phyloP scores from a whole-genome alignment of 2,113 vertebrate species.

The Hemiprocne comata region DNA sequence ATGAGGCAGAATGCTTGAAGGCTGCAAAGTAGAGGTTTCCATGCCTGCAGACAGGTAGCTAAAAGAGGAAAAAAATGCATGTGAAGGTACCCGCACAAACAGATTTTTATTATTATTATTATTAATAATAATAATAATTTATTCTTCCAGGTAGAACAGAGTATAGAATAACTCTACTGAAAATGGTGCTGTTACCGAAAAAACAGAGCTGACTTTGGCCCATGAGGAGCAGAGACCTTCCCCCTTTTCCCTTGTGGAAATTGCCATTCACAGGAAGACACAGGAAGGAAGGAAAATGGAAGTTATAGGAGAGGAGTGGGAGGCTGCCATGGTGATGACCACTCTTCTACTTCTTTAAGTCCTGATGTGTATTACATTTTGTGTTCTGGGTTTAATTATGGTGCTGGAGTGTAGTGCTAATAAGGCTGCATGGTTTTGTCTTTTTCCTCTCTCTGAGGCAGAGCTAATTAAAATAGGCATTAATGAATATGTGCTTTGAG shows the following conservation, averaged over 20 bases:
- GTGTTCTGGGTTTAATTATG: slow-evolving; percentile 25
- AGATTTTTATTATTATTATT: neutral
- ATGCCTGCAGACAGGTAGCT: neutral
- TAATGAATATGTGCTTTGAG: slow-evolving; percentile 56
- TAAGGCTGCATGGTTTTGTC: slow-evolving; percentile 1
- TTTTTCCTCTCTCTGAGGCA: slow-evolving; percentile 17
- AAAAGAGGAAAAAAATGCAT: neutral
- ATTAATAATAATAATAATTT: neutral
- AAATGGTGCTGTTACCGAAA: neutral
- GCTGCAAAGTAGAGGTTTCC: neutral
- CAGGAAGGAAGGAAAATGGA: neutral
- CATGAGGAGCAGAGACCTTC: neutral
- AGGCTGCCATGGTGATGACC: slow-evolving; percentile 5
- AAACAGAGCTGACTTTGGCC: neutral
- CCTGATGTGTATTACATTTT: neutral
- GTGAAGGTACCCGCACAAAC: neutral
- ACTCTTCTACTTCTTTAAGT: neutral
- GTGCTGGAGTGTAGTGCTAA: neutral
- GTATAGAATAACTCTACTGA: neutral
- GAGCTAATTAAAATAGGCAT: slow-evolving; percentile 53
- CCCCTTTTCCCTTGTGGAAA: neutral
- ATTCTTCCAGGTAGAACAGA: neutral
- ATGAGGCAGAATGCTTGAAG: neutral
- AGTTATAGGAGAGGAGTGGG: neutral
- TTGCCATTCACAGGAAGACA: neutral